phyloP scores from a whole-genome alignment of 2,797 vertebrate species.

The Eutrigla gurnardus region DNA sequence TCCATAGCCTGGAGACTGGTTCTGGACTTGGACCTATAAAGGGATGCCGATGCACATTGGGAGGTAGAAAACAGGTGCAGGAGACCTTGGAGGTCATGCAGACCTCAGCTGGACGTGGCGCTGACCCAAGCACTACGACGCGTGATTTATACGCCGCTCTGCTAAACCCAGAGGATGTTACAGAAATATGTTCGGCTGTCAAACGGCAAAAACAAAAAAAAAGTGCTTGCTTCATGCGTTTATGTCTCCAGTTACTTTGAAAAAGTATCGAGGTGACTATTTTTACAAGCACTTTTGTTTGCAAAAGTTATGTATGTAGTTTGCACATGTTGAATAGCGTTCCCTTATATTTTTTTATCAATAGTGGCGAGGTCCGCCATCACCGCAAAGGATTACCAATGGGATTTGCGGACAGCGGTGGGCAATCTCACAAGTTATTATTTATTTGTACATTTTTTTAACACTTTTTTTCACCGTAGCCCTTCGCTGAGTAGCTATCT shows the following conservation, averaged over 20 bases:
- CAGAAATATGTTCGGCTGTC: conserved; percentile 20
- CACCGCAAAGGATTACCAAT: neutral
- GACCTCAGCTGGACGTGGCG: conserved; percentile 57
- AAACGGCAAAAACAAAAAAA: conserved; percentile 19
- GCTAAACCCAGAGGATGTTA: conserved; percentile 7
- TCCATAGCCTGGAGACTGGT: conserved; percentile 5
- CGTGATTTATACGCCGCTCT: conserved; percentile 45
- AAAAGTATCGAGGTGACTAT: neutral
- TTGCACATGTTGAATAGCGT: neutral
- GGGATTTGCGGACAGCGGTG: neutral
- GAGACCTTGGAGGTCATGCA: conserved; percentile 54
- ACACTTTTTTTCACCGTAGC: neutral
- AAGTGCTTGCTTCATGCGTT: conserved; percentile 12
- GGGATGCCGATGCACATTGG: conserved; percentile 16
- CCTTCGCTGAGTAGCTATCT: neutral
- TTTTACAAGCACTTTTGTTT: neutral
- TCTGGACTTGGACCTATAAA: conserved; percentile 38
- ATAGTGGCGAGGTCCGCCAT: neutral
- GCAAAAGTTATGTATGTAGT: neutral
- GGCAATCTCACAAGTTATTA: conserved; percentile 15
- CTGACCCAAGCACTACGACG: conserved; percentile 70
- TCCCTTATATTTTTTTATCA: neutral
- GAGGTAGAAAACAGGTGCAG: conserved; percentile 54
- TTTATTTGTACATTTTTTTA: conserved; percentile 48
- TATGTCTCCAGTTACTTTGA: neutral